These are phyloP conservation scores for Agelaius tricolor DNA, from an alignment of 2,113 vertebrate genomes.

Conservation along the genomic window DNA sequence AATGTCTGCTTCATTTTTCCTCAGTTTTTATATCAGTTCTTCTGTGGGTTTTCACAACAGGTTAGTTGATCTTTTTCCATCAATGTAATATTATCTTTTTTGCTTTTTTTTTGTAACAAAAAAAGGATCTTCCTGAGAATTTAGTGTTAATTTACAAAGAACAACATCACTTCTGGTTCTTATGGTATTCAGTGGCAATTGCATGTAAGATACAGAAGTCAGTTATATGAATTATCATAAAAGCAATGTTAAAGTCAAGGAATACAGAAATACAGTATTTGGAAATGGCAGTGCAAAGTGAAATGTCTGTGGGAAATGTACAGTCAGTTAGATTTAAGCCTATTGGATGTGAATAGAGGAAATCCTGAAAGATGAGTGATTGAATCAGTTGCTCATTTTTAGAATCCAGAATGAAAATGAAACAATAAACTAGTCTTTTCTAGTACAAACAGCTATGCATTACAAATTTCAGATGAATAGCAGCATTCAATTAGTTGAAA, in stretches of 20 bases:
- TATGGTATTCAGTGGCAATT: neutral
- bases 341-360: neutral
- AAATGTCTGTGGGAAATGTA: neutral
- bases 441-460: neutral
- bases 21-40: constrained; percentile 99
- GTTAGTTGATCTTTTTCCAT: constrained; percentile 67
- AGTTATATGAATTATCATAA: neutral
- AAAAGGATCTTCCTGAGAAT: neutral
- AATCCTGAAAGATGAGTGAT: neutral
- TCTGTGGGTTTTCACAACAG: constrained; percentile 99
- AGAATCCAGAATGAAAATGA: neutral
- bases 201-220: neutral
- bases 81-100: neutral
- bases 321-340: neutral
- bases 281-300: neutral
- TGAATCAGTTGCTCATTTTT: neutral
- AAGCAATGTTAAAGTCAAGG: neutral
- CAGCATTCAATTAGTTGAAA: neutral
- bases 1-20: constrained; percentile 99
- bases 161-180: neutral
- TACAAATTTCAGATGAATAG: neutral
- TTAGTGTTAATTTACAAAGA: neutral
- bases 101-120: neutral
- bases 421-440: neutral
- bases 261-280: neutral